A percentile compares a stretch with the other conserved stretches of the same genome.
phyloP scores from a whole-genome alignment of 2,113 vertebrate species.

The Mesembrinibis cayennensis region DNA sequence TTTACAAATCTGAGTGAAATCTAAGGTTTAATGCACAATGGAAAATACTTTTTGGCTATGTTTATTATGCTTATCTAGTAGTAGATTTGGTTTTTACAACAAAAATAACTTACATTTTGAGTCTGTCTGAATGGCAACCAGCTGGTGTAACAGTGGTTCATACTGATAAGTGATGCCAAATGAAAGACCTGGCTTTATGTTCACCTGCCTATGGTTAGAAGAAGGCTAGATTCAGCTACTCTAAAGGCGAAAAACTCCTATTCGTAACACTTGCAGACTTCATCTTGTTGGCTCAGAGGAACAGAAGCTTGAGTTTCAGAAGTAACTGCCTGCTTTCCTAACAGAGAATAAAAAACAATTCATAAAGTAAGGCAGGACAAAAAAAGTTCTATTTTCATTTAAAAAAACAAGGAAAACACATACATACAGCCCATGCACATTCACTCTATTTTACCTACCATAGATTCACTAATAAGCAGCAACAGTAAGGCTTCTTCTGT shows the following conservation, averaged over 20 bases:
- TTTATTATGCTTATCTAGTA: neutral
- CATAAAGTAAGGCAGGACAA: neutral
- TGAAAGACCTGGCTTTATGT: neutral
- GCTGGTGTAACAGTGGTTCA: neutral
- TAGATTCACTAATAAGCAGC: slow-evolving; percentile 97
- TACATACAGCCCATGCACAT: neutral
- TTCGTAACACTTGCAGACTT: neutral
- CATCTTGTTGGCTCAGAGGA: neutral
- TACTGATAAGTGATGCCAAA: neutral
- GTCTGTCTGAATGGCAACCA: neutral
- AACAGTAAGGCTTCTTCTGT: slow-evolving; percentile 96
- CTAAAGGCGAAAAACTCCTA: neutral
- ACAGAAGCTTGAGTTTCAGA: neutral
- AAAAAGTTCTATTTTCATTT: neutral
- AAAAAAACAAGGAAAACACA: neutral
- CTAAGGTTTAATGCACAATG: neutral
- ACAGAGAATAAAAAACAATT: neutral
- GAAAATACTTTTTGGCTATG: neutral
- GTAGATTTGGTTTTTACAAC: neutral
- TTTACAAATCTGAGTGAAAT: neutral
- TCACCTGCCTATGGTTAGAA: neutral
- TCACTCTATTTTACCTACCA: slow-evolving; percentile 81
- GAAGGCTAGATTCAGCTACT: neutral
- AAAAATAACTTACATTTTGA: neutral
- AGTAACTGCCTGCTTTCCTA: neutral